Percentiles rank a stretch among this genome's conserved stretches.
Evolutionary conservation across 2,797 vertebrate species (phyloP).

Genomic region (Euphonia xanthogaster): DNA sequence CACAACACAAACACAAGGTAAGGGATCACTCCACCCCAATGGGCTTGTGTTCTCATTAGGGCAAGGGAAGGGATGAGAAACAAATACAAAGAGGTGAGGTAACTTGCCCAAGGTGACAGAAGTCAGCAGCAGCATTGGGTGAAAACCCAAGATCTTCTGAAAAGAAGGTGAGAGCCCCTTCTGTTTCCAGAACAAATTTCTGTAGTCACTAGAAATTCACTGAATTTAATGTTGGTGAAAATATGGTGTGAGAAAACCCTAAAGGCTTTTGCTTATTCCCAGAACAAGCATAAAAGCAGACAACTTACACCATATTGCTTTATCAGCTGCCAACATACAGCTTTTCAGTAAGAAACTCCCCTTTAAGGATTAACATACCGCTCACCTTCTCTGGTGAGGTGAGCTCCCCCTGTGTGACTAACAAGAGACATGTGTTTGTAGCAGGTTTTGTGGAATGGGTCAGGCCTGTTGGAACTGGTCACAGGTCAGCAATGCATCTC

Average conservation of each 20-base stretch:
- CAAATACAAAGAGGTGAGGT: constrained; percentile 60
- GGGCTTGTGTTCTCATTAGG: constrained; percentile 1
- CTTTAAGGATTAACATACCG: not conserved
- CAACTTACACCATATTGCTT: not conserved
- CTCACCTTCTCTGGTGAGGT: not conserved
- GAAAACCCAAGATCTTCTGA: not conserved
- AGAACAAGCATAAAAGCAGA: not conserved
- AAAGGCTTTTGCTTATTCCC: not conserved
- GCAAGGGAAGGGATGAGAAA: constrained; percentile 38
- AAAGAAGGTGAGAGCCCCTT: not conserved
- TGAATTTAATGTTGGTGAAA: not conserved
- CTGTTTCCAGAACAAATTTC: not conserved
- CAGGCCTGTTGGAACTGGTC: not conserved
- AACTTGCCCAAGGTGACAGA: constrained; percentile 62
- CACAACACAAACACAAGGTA: constrained; percentile 34
- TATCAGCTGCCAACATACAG: not conserved
- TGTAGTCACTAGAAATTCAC: not conserved
- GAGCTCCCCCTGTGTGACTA: not conserved
- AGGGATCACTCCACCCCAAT: not conserved
- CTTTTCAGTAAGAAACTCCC: not conserved
- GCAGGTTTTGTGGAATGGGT: not conserved
- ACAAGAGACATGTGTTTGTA: not conserved
- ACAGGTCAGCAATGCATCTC: not conserved
- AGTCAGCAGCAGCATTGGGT: not conserved
- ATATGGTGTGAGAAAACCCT: not conserved